Percentiles rank a stretch among this genome's conserved stretches.
These are phyloP conservation scores for Antitype chi DNA, from an alignment of 2,888 invertebrate genomes.

Conservation along the genomic window DNA sequence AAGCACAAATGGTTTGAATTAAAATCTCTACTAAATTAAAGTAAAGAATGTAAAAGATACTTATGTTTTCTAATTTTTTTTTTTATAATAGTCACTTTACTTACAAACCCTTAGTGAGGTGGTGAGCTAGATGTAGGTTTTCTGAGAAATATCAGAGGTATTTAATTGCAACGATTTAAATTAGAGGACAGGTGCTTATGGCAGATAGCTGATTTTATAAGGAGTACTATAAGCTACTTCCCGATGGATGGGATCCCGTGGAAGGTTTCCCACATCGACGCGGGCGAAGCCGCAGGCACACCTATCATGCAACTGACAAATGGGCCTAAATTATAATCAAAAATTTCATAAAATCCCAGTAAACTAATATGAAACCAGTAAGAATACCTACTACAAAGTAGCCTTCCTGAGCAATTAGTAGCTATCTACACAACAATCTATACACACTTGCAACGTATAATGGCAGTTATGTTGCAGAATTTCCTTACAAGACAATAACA, in stretches of 20 bases:
- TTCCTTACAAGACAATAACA: conserved; percentile 69
- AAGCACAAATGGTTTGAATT: conserved; percentile 64
- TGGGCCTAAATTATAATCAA: background rate
- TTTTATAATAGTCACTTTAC: conserved; percentile 32
- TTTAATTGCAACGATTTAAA: conserved; percentile 17
- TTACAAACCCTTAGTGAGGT: background rate
- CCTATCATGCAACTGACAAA: background rate
- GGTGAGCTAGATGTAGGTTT: conserved; percentile 22
- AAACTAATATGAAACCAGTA: background rate
- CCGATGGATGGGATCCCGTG: no score
- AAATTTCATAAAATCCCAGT: background rate
- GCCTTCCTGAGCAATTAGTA: background rate
- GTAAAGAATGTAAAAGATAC: conserved; percentile 48
- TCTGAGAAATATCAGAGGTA: conserved; percentile 23
- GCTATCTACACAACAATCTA: conserved; percentile 15
- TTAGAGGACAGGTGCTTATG: background rate
- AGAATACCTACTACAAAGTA: background rate
- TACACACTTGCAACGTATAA: conserved; percentile 37
- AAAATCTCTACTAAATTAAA: conserved; percentile 64
- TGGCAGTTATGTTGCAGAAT: conserved; percentile 54
- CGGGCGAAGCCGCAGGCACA: no score
- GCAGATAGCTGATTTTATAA: no score
- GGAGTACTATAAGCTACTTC: no score
- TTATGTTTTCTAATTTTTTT: conserved; percentile 49
- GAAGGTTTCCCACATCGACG: no score